Percentiles rank a stretch among this genome's conserved stretches.
These are phyloP conservation scores for Takifugu flavidus DNA, from an alignment of 2,113 vertebrate species.

Conservation along the genomic window DNA sequence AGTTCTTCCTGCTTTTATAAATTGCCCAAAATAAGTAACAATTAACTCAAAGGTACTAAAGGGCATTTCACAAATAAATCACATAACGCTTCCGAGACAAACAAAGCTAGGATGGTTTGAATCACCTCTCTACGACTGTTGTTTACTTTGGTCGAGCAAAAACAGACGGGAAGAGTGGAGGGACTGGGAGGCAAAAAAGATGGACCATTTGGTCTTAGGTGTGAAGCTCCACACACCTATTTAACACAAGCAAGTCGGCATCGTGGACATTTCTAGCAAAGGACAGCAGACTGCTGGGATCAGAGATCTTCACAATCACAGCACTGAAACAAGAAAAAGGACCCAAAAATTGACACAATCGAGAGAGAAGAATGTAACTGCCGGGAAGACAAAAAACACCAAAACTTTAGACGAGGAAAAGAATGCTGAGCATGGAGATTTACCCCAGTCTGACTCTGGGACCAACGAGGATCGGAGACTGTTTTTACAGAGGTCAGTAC, in stretches of 20 bases:
- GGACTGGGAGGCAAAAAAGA: slow-evolving; percentile 33
- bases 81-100: not conserved
- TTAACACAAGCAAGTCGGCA: slow-evolving; percentile 45
- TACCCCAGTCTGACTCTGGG: slow-evolving; percentile 68
- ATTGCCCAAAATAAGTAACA: no score
- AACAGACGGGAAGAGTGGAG: slow-evolving; percentile 31
- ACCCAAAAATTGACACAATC: slow-evolving; percentile 16
- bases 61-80: not conserved
- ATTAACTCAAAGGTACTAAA: no score
- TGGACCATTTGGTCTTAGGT: slow-evolving; percentile 73
- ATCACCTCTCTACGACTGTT: slow-evolving; percentile 16
- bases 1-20: no score
- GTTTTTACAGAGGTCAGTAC: slow-evolving; percentile 76
- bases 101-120: not conserved
- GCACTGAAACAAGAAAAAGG: not conserved
- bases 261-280: slow-evolving; percentile 23
- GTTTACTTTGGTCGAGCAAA: slow-evolving; percentile 26
- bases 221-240: slow-evolving; percentile 75
- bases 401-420: slow-evolving; percentile 1
- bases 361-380: not conserved
- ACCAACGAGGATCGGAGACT: slow-evolving; percentile 72
- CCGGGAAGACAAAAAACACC: not conserved
- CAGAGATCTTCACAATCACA: not conserved
- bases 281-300: not conserved
- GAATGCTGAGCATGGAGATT: slow-evolving; percentile 74